These are phyloP conservation scores for Chiloscyllium punctatum DNA, from an alignment of 2,797 vertebrate species.

Conservation along the genomic window DNA sequence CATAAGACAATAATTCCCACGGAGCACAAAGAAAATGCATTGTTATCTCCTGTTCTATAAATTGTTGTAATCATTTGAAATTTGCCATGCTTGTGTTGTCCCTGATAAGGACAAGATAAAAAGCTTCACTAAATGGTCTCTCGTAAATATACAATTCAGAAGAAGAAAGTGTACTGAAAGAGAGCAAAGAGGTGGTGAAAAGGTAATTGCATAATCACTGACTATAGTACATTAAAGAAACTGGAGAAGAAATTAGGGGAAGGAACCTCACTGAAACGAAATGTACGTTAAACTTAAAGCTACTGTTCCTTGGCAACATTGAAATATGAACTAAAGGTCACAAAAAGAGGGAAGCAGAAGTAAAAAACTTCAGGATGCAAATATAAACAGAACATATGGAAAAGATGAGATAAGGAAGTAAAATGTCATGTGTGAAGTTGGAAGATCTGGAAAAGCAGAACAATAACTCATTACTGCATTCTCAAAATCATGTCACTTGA, in stretches of 20 bases:
- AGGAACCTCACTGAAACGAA: neutral
- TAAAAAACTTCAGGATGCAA: constrained; percentile 29
- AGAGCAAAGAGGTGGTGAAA: neutral
- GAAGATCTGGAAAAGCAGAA: constrained; percentile 31
- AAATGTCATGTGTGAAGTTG: constrained; percentile 2
- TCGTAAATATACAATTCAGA: neutral
- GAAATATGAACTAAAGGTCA: neutral
- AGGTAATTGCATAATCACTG: neutral
- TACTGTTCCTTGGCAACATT: constrained; percentile 25
- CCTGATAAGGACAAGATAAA: neutral
- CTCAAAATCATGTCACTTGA: neutral
- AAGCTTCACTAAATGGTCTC: neutral
- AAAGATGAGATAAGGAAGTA: constrained; percentile 26
- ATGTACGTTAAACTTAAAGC: neutral
- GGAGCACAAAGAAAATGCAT: neutral
- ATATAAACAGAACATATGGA: constrained; percentile 23
- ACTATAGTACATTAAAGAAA: neutral
- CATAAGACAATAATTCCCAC: neutral
- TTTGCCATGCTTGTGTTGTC: neutral
- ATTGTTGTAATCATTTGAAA: neutral
- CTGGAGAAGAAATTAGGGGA: neutral
- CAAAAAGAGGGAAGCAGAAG: constrained; percentile 28
- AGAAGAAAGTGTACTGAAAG: neutral
- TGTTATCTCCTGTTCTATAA: neutral
- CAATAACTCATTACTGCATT: neutral